Conservation (phyloP, 2,888 invertebrate species). For the Drosophila tanythrix region DNA sequence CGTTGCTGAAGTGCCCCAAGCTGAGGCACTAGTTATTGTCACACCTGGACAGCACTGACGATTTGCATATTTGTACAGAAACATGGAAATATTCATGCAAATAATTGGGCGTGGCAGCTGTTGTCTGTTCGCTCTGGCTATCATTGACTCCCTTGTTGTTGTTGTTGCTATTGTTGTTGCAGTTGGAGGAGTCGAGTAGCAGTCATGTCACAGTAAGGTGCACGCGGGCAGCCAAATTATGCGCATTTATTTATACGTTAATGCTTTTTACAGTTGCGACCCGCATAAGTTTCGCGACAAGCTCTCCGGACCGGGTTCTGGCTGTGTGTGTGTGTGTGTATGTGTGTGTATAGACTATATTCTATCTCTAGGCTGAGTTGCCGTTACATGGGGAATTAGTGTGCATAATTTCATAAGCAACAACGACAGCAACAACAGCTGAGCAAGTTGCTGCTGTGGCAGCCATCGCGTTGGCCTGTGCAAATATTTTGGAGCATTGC, state of each 20-base stretch:
- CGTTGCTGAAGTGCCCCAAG: slow-evolving; percentile 14
- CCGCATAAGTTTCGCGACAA: slow-evolving; percentile 54
- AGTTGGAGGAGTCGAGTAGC: background rate
- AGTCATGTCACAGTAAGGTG: slow-evolving; percentile 70
- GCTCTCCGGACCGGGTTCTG: slow-evolving; percentile 16
- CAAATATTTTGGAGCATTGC: slow-evolving; percentile 68
- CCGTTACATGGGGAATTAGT: slow-evolving; percentile 76
- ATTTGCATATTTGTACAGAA: slow-evolving; percentile 53
- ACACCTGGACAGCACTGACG: slow-evolving; percentile 49
- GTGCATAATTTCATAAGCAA: slow-evolving; percentile 77
- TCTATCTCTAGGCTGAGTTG: slow-evolving; percentile 50
- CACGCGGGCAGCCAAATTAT: slow-evolving; percentile 64
- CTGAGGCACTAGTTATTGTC: slow-evolving; percentile 45
- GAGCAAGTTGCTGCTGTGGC: slow-evolving; percentile 47
- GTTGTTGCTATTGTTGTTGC: slow-evolving; percentile 14
- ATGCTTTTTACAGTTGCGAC: slow-evolving; percentile 59
- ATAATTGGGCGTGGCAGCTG: slow-evolving; percentile 57
- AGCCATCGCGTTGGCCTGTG: slow-evolving; percentile 70
- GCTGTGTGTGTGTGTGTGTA: background rate
- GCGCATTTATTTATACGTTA: slow-evolving; percentile 69
- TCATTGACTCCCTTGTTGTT: slow-evolving; percentile 30
- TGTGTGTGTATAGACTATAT: slow-evolving; percentile 4
- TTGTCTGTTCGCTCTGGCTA: slow-evolving; percentile 19
- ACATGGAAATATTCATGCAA: slow-evolving; percentile 60
- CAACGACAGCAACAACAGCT: slow-evolving; percentile 24